These are phyloP conservation scores for Heterohyrax brucei DNA, from an alignment of 2,797 vertebrate genomes.

Conservation along the genomic window DNA sequence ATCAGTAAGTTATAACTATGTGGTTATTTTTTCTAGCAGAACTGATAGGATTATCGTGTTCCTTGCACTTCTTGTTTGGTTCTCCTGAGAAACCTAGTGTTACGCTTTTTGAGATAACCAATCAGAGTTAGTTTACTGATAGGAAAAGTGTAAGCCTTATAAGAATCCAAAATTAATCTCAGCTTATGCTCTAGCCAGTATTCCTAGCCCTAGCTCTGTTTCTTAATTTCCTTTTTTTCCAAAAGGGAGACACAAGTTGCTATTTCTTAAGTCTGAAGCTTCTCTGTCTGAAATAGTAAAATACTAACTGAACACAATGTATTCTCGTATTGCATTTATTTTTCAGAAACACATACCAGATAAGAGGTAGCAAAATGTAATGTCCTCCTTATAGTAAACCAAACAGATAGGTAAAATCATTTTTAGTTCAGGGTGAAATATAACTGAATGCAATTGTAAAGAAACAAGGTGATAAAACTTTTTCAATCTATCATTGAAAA, in stretches of 20 bases:
- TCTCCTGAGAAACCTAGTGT: background rate
- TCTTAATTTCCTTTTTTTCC: background rate
- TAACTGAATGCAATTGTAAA: constrained; percentile 28
- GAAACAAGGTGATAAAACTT: background rate
- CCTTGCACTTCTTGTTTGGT: background rate
- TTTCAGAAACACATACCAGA: constrained; percentile 26
- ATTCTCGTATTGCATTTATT: background rate
- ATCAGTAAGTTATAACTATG: background rate
- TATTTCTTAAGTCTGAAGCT: background rate
- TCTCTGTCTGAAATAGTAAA: background rate
- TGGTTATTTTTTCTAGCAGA: background rate
- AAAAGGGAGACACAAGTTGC: background rate
- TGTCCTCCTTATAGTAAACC: background rate
- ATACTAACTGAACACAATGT: background rate
- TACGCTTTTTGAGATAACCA: background rate
- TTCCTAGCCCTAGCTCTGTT: background rate
- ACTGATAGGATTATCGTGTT: background rate
- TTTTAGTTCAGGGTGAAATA: constrained; percentile 5
- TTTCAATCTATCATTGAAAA: background rate
- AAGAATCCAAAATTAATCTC: background rate
- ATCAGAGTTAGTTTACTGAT: background rate
- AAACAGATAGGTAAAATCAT: background rate
- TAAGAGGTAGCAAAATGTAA: constrained; percentile 39
- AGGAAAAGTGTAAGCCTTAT: background rate
- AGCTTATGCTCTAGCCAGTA: background rate